Evolutionary conservation across 2,888 invertebrate species (phyloP), one percentile per base, ranked within the genome.

Genomic region (Brachypalpus laphriformis): DNA sequence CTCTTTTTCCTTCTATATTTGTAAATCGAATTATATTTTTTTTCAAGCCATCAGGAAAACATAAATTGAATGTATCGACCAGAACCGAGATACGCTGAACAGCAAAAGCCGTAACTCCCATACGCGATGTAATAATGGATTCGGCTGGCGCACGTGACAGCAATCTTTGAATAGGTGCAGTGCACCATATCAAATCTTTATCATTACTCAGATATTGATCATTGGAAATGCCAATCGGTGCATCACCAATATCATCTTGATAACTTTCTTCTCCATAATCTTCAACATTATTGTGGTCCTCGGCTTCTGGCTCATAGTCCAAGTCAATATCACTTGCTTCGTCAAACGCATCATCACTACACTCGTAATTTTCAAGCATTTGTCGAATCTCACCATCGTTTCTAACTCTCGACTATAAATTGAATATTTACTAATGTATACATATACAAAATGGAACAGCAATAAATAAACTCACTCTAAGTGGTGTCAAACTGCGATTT

Each of bases 261-360:
- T 45, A 5, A 45, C 0, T 18, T 18, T 45, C 45, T 18, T 18
- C 45, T 18, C 8, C 18, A 6, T 18, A 45, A 7, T 45, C 18
- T 7, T 31, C 31, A 31, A 31, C 31, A 31, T 31, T 7, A 31
- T 31, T 31, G 7, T 31, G 31, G 3, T 6, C 31, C 7, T 31
- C 31, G 3, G 31, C 5, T 31, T 31, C 31, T 31, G 31, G 31
- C 8, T 31, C 31, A 31, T 31, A 31, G 31, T 31, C 31, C 31
- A 31, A 31, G 7, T 31, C 31, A 7, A 45, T 18, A 45, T 18
- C 45, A 45, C 16, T 45, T 45, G 18, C 18, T 18, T 45, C 45
- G 45, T 45, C 18, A 45, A 45, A 45, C 45, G 45, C 45, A 45
- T 18, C 45, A 45, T 45, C 45, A 45, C 45, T 18, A 45, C 45